Percentiles rank a stretch among this genome's conserved stretches.
These are phyloP conservation scores for Poecile montanus DNA, from an alignment of 2,797 vertebrate species.

Conservation along the genomic window DNA sequence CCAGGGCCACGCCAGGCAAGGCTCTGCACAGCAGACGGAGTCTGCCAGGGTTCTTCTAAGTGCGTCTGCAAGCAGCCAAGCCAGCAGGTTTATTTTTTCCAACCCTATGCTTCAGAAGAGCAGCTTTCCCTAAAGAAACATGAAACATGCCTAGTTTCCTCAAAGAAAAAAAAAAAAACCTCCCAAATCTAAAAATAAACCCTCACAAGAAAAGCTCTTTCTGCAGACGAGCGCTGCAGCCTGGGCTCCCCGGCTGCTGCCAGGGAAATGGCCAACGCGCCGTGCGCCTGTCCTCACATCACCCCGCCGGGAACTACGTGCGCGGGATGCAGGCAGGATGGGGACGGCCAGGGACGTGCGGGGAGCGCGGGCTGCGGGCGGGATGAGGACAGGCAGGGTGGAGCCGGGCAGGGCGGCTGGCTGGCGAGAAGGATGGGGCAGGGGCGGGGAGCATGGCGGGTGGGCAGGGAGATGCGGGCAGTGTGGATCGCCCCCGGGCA, in stretches of 20 bases:
- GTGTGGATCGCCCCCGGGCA: background rate
- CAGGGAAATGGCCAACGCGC: background rate
- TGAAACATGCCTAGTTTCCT: background rate
- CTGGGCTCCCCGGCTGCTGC: background rate
- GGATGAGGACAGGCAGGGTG: background rate
- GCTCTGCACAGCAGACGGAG: background rate
- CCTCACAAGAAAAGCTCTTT: background rate
- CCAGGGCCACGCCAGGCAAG: accelerated
- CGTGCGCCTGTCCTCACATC: constrained; percentile 7
- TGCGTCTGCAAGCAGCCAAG: background rate
- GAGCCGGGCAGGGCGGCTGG: background rate
- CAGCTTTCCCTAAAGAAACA: background rate
- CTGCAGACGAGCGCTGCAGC: background rate
- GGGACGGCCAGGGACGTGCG: no score
- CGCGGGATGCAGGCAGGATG: background rate
- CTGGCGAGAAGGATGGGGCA: no score
- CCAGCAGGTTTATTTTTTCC: background rate
- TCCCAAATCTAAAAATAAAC: accelerated
- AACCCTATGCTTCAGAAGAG: background rate
- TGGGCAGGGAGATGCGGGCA: background rate
- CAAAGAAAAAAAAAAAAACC: no score
- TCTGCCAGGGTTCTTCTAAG: accelerated
- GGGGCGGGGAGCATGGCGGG: background rate
- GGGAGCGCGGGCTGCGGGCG: background rate
- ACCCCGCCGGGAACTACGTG: background rate